phyloP scores from a whole-genome alignment of 2,888 invertebrate species.

The Ornithoptera priamus region DNA sequence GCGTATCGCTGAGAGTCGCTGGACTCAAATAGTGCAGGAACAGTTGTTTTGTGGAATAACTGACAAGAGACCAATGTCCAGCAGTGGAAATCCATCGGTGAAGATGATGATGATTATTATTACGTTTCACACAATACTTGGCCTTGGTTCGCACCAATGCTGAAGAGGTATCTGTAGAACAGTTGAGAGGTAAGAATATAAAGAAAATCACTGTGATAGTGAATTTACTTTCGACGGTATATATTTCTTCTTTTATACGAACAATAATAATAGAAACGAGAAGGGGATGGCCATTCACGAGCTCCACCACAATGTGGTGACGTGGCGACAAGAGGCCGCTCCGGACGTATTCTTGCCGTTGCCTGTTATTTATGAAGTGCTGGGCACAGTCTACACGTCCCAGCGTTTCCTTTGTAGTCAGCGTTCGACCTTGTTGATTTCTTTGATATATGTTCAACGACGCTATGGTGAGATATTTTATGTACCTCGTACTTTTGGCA shows the following conservation, averaged over 20 bases:
- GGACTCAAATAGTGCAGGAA: too few species aligned
- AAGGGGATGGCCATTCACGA: slow-evolving; percentile 15
- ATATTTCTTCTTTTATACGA: background rate
- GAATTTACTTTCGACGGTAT: background rate
- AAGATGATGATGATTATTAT: too few species aligned
- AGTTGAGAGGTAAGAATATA: background rate
- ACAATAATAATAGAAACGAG: slow-evolving; percentile 8
- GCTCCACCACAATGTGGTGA: slow-evolving; percentile 16
- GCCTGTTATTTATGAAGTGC: slow-evolving; percentile 28
- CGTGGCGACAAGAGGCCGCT: slow-evolving; percentile 17
- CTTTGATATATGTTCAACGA: slow-evolving; percentile 10
- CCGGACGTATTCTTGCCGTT: slow-evolving; percentile 26
- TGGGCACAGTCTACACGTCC: slow-evolving; percentile 13
- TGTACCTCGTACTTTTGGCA: background rate
- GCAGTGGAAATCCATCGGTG: too few species aligned
- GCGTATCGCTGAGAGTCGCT: too few species aligned
- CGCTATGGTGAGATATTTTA: background rate
- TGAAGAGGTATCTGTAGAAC: too few species aligned
- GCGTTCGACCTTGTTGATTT: slow-evolving; percentile 21
- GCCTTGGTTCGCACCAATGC: too few species aligned
- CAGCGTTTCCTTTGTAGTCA: slow-evolving; percentile 17
- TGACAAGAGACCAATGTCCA: too few species aligned
- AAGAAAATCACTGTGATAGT: background rate
- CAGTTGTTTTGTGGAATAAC: too few species aligned
- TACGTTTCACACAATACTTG: too few species aligned